Conservation (phyloP, 1,140 invertebrate genomes). For the Gryllus bimaculatus region DNA sequence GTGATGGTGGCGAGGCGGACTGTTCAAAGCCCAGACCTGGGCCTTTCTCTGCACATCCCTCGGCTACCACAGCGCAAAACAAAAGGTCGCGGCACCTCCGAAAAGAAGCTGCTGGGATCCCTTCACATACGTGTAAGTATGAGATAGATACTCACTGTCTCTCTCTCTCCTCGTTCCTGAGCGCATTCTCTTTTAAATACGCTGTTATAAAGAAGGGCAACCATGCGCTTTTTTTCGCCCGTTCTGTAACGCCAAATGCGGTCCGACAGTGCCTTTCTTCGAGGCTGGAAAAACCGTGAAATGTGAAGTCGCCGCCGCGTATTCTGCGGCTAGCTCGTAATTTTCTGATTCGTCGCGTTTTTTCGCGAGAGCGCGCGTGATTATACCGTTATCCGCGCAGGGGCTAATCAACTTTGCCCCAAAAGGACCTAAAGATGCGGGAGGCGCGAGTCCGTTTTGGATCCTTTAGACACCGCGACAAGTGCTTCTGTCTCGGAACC, state of each 20-base stretch:
- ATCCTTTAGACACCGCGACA: background rate
- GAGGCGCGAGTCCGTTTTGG: background rate
- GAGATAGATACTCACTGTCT: background rate
- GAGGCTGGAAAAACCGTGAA: background rate
- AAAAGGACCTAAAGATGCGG: background rate
- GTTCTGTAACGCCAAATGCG: background rate
- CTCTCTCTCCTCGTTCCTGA: background rate
- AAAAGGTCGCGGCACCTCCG: background rate
- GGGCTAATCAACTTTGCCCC: background rate
- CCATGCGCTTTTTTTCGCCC: background rate
- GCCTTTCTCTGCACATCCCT: too few relatives aligned
- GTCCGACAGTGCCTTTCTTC: background rate
- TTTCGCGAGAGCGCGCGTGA: background rate
- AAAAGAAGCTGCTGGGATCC: background rate
- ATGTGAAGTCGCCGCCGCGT: background rate
- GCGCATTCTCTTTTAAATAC: conserved; percentile 2
- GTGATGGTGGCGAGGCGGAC: background rate
- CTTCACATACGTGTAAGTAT: background rate
- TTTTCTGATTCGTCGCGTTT: background rate
- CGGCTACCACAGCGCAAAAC: background rate
- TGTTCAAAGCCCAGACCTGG: background rate
- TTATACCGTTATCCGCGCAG: background rate
- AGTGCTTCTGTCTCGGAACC: background rate
- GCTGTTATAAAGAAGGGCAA: background rate
- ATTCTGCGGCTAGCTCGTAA: background rate